A percentile compares a stretch with the other conserved stretches of the same genome.
Evolutionary conservation across 2,113 vertebrate species (phyloP).

Genomic region (Pseudonaja textilis): DNA sequence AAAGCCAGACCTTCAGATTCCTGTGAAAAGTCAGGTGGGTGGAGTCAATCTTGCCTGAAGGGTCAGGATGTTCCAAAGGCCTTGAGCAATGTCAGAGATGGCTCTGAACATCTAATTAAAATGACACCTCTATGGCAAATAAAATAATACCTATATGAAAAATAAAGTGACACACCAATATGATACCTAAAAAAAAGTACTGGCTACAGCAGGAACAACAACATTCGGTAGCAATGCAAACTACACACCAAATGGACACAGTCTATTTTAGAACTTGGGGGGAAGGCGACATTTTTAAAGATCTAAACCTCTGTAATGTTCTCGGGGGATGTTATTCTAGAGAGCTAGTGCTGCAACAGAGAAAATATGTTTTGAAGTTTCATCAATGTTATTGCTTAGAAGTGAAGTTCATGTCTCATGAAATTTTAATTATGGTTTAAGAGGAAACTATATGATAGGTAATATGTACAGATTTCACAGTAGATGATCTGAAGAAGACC

Average conservation of each 20-base stretch:
- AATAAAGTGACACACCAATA: not conserved
- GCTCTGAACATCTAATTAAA: not conserved
- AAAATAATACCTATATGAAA: too few relatives aligned
- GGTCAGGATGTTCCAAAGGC: too few relatives aligned
- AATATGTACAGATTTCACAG: not conserved
- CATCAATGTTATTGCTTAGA: not conserved
- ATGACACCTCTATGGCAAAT: not conserved
- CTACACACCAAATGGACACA: not conserved
- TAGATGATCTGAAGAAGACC: not conserved
- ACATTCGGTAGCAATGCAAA: not conserved
- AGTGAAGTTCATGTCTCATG: not conserved
- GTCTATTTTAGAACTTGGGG: not conserved
- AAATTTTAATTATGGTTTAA: not conserved
- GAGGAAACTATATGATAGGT: not conserved
- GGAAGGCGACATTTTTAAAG: not conserved
- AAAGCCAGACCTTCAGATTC: too few relatives aligned
- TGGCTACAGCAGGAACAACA: not conserved
- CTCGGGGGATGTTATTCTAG: not conserved
- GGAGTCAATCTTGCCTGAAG: too few relatives aligned
- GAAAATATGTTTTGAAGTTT: not conserved
- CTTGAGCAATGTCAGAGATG: too few relatives aligned
- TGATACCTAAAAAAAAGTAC: not conserved
- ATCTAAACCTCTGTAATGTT: not conserved
- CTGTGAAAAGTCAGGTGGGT: too few relatives aligned
- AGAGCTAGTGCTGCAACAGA: not conserved